Evolutionary conservation across 2,888 invertebrate genomes (phyloP).

Genomic region (Andrena flavipes): DNA sequence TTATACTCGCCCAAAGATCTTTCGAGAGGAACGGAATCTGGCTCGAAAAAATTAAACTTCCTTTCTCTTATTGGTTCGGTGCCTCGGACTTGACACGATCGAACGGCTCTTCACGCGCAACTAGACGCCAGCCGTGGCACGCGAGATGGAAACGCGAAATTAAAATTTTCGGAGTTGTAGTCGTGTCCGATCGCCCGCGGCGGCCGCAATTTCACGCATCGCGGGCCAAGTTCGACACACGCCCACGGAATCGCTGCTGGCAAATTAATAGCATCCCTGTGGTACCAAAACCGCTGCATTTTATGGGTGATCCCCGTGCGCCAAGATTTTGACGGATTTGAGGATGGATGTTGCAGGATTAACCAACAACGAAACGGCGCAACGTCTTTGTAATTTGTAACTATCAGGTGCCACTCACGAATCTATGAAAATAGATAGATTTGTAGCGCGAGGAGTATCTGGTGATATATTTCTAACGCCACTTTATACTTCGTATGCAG

Average conservation of each 20-base stretch:
- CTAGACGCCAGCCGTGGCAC: conserved; percentile 42
- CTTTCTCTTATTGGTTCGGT: not conserved
- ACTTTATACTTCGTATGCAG: too few relatives aligned
- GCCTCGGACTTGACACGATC: conserved; percentile 32
- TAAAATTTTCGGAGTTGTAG: conserved; percentile 60
- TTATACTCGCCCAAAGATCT: too few relatives aligned
- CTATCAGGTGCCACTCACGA: not conserved
- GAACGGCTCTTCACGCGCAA: conserved; percentile 54
- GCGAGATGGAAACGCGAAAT: conserved; percentile 62
- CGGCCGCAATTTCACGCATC: conserved; percentile 69
- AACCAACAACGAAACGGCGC: not conserved
- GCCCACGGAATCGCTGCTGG: conserved; percentile 51
- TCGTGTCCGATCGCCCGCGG: conserved; percentile 53
- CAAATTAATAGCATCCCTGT: conserved; percentile 61
- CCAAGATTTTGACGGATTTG: not conserved
- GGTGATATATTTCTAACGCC: too few relatives aligned
- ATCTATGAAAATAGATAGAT: too few relatives aligned
- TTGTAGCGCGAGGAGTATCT: too few relatives aligned
- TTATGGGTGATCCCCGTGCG: conserved; percentile 11
- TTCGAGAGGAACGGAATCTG: too few relatives aligned
- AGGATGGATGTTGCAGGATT: not conserved
- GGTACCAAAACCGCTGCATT: conserved; percentile 7
- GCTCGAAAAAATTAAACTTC: conserved; percentile 24
- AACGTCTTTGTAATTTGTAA: not conserved
- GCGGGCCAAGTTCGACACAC: conserved; percentile 37